Evolutionary conservation across 2,113 vertebrate genomes (phyloP), one percentile per base, ranked within the genome.

Genomic region (Melanerpes formicivorus): DNA sequence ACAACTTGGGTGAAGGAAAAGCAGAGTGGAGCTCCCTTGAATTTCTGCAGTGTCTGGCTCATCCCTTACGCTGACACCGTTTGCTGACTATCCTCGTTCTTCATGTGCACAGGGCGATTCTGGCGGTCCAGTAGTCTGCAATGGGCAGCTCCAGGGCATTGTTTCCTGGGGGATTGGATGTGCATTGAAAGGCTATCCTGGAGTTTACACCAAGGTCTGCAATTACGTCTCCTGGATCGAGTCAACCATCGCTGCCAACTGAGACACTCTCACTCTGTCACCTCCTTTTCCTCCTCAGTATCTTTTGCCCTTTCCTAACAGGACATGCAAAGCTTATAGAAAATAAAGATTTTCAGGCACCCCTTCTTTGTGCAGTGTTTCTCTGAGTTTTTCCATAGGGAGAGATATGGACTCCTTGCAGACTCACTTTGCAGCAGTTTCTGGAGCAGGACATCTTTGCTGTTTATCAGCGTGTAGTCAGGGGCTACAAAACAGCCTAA

Each of bases 81-180:
- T 60, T 69, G 40, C 76, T 93, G 37, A 95, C 9, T 40, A 9
- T n/a, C 62, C 4, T 0, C 7, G 4, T 17, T 32, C n/a, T 81
- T 97, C 72, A 5, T 72, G 73, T 15, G 9, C 65, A 27, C 96
- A 98, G 98, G 98, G 96, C 29, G 98, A 98, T 97, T 98, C 98
- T 1, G 98, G 98, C 16, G 98, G 98, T 32, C 98, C 98, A 12
- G 97, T 98, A 40, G 98, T 97, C 60, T 98, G 98, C 77, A 96
- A 96, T 1, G 94, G 94, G 27, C 4, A 93, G 95, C 97, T 98
- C 84, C 98, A 99, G 91, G 98, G 98, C 84, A 93, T 98, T 30
- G 98, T 99, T 88, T 99, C 98, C 84, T 99, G 98, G 98, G 98
- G 98, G 52, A 93, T 97, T 1, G 98, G 98, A 73, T 99, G 98